phyloP scores from a whole-genome alignment of 2,797 vertebrate genomes.

The Myotis daubentonii region DNA sequence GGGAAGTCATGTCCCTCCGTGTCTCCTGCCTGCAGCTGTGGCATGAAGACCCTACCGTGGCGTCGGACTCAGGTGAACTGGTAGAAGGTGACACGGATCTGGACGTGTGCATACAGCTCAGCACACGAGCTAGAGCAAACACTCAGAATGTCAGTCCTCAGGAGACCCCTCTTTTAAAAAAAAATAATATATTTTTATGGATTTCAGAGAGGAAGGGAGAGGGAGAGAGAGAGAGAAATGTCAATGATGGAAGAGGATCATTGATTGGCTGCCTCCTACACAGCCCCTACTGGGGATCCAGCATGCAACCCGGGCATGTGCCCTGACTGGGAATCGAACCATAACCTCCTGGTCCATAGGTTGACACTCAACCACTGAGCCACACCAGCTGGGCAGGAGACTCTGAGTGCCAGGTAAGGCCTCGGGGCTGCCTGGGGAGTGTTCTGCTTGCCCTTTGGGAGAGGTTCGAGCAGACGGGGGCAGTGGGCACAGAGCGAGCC shows the following conservation, averaged over 20 bases:
- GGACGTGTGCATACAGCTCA: not conserved
- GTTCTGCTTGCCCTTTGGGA: not conserved
- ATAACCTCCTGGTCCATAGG: too few relatives aligned
- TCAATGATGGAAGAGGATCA: too few relatives aligned
- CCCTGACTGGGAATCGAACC: too few relatives aligned
- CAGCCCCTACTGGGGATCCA: too few relatives aligned
- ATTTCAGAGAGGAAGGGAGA: too few relatives aligned
- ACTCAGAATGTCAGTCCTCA: not conserved
- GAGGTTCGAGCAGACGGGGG: fast-evolving
- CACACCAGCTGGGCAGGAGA: too few relatives aligned
- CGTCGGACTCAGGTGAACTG: not conserved
- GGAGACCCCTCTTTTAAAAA: not conserved
- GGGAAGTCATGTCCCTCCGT: not conserved
- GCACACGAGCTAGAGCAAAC: not conserved
- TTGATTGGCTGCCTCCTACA: too few relatives aligned
- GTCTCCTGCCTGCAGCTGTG: not conserved
- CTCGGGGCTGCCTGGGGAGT: not conserved
- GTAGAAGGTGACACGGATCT: not conserved
- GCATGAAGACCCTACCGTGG: not conserved
- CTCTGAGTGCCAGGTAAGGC: not conserved
- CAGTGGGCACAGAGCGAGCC: not conserved
- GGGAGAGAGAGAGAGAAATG: too few relatives aligned
- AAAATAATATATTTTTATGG: too few relatives aligned
- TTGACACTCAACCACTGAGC: too few relatives aligned
- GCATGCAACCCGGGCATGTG: too few relatives aligned